Evolutionary conservation across 1,140 invertebrate genomes (phyloP), one percentile per base, ranked within the genome.

Genomic region (Parasteatoda tepidariorum): DNA sequence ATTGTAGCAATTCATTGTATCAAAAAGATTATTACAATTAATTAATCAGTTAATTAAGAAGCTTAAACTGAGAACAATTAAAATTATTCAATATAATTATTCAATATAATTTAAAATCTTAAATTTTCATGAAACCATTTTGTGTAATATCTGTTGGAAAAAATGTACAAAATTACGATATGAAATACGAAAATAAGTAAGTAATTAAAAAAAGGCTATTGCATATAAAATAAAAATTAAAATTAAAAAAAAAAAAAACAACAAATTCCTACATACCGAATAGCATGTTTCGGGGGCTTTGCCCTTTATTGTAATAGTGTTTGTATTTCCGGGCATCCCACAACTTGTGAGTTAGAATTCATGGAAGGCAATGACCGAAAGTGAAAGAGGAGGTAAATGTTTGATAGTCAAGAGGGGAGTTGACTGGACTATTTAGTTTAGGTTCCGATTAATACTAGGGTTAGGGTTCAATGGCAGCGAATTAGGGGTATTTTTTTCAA

Each of bases 271-370:
- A 30, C 48, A 28, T 68, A 79, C 22, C 24, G 54, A 31, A 61
- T 15, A 3, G 28, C 15, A 15, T 9, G 13, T 11, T 57, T 61
- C n/a, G 48, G 59, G 73, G 59, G 38, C 76, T 68, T 79, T 79
- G 76, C 41, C 62, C 61, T 78, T 31, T n/a, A 28, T 34, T 18
- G 9, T 18, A 4, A 18, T 67, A 18, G 31, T 79, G 76, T 55
- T 79, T 79, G 48, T 57, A 79, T 79, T 79, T 79, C 75, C 76
- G 76, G 76, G 61, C 74, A 66, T 26, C 61, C 61, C 24, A 79
- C 76, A 79, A 41, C 76, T 76, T 48, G 24, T 76, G n/a, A 13
- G 13, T n/a, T n/a, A 67, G n/a, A 28, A 38, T 13, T 15, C 18
- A 59, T 64, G 22, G 38, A 54, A 79, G 76, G 15, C 76, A 79